Percentiles rank a stretch among this genome's conserved stretches.
These are phyloP conservation scores for Tinea semifulvella DNA, from an alignment of 2,888 invertebrate species.

Conservation along the genomic window DNA sequence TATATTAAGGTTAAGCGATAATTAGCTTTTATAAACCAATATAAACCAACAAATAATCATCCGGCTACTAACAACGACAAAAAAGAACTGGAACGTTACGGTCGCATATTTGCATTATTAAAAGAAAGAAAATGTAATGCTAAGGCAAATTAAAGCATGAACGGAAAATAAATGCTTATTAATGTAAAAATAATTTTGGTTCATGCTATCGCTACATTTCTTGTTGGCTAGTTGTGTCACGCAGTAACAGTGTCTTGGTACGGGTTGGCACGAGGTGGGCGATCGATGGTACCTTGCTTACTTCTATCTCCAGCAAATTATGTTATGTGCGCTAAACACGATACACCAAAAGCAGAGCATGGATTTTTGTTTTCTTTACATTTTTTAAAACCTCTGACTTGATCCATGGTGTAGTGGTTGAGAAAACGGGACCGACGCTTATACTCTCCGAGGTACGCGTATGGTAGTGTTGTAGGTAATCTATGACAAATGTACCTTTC, in stretches of 20 bases:
- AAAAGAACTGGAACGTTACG: conserved; percentile 60
- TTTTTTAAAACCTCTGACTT: too few relatives aligned
- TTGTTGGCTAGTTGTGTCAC: not conserved
- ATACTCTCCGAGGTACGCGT: too few relatives aligned
- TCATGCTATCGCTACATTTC: conserved; percentile 25
- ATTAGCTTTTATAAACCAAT: not conserved
- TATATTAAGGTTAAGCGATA: not conserved
- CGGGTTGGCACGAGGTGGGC: not conserved
- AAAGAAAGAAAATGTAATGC: conserved; percentile 56
- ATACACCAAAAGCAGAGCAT: too few relatives aligned
- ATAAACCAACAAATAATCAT: conserved; percentile 27
- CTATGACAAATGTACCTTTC: too few relatives aligned
- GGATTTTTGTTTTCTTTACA: too few relatives aligned
- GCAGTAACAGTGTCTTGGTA: not conserved
- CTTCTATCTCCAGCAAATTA: too few relatives aligned
- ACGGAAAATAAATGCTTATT: conserved; percentile 47
- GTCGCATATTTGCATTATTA: conserved; percentile 56
- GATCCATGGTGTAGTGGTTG: too few relatives aligned
- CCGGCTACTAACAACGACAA: conserved; percentile 53
- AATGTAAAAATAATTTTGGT: conserved; percentile 60
- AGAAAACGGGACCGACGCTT: too few relatives aligned
- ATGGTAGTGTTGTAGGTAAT: too few relatives aligned
- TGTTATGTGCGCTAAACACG: too few relatives aligned
- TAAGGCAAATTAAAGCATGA: conserved; percentile 55
- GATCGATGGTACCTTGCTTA: conserved; percentile 4